Conservation (phyloP, 1,140 invertebrate species). For the Euura saliciscinereae region DNA sequence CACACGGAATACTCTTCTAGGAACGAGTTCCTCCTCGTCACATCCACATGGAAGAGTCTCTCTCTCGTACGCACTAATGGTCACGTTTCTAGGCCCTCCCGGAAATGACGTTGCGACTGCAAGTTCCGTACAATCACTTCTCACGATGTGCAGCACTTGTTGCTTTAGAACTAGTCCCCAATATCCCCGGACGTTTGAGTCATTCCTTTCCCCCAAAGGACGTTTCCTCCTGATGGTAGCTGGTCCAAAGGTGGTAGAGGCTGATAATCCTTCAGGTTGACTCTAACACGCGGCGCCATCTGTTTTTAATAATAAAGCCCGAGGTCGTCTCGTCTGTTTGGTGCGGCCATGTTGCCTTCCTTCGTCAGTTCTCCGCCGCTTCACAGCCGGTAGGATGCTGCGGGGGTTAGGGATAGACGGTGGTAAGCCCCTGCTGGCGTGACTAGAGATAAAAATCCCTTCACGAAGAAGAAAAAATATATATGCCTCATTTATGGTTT, state of each 20-base stretch:
- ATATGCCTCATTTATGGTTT: neutral
- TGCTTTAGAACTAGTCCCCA: too few relatives aligned
- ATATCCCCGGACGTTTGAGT: too few relatives aligned
- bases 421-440: neutral
- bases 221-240: neutral
- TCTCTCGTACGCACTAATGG: neutral
- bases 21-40: too few relatives aligned
- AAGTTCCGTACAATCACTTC: neutral
- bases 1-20: too few relatives aligned
- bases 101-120: neutral
- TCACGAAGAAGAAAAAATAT: neutral
- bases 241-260: neutral
- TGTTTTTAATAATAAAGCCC: conserved; percentile 13
- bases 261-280: conserved; percentile 3
- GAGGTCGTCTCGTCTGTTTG: neutral
- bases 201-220: neutral
- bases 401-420: neutral
- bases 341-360: neutral
- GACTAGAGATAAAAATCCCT: conserved; percentile 1
- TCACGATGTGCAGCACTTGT: neutral
- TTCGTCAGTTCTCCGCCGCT: neutral
- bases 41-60: too few relatives aligned
- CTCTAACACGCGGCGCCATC: neutral
- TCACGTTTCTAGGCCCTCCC: neutral
- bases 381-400: neutral